Percentiles rank a stretch among this genome's conserved stretches.
phyloP scores from a whole-genome alignment of 2,888 invertebrate genomes.

The Drosophila kanekoi region DNA sequence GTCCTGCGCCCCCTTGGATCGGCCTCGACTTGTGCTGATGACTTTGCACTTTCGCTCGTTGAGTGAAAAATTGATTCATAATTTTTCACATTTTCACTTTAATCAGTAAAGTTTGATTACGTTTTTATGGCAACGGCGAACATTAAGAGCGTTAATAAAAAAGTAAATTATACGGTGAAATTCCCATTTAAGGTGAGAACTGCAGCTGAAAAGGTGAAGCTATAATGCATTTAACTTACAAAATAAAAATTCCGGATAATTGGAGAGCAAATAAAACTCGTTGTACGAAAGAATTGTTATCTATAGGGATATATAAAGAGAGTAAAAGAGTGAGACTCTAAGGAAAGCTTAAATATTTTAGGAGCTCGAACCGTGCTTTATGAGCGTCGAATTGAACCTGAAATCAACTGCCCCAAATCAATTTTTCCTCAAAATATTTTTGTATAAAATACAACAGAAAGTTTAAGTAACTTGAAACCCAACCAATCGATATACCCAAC shows the following conservation, averaged over 20 bases:
- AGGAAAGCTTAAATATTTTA: too few species aligned
- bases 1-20: neutral
- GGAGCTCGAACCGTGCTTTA: too few species aligned
- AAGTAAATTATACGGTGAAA: constrained; percentile 19
- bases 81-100: constrained; percentile 68
- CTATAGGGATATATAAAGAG: too few species aligned
- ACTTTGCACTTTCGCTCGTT: constrained; percentile 48
- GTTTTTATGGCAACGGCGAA: constrained; percentile 29
- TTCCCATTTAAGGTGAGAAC: neutral
- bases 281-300: neutral
- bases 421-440: too few species aligned
- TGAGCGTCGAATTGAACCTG: too few species aligned
- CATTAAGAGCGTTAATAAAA: constrained; percentile 10
- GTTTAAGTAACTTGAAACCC: too few species aligned
- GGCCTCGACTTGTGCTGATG: constrained; percentile 39
- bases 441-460: too few species aligned
- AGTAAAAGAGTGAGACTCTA: too few species aligned
- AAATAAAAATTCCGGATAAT: neutral
- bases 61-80: constrained; percentile 71
- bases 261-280: neutral
- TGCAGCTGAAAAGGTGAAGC: constrained; percentile 1
- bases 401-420: too few species aligned
- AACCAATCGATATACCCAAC: too few species aligned
- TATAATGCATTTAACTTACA: neutral
- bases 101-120: constrained; percentile 68